Base-by-base conservation (phyloP, 1,140 invertebrate species). In the Cardiocondyla obscurior region DNA sequence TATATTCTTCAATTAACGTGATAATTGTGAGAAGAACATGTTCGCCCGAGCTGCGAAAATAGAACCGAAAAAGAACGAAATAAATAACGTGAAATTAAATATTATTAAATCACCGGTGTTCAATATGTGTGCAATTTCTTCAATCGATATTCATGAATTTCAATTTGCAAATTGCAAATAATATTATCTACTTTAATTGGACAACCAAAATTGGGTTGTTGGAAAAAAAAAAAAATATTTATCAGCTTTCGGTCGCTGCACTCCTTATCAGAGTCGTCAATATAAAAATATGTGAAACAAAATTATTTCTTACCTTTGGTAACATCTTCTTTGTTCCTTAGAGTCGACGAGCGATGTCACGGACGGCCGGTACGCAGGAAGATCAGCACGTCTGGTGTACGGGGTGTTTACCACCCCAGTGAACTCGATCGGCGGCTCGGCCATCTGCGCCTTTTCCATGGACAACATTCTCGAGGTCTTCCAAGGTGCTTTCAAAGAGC, bases 341-440 rank as follows among this genome's bases (percentile, higher is more conserved):
- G 98, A 95, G 95, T 96, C 97, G 28, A 97, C 96, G 49, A 97
- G 96, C 92, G 96, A 95, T 87, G 95, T 96, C 89, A 95, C 96
- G 76, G 95, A 96, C 93, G 97, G 97, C 16, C 92, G 96, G 92
- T 96, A 97, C 92, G 95, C 95, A 67, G 95, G 95, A 8, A 94
- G 96, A 46, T 95, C 95, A 3, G 94, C 95, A 22, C 95, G 97
- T 84, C 95, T 99, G 90, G 96, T 99, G 42, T 99, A 99, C 94
- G 98, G 97, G 10, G 97, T 99, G 2, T 99, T 99, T 93, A 99
- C 98, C 53, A 99, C 99, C 0, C 97, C 98, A 3, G 96, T 96
- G 46, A 99, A 99, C 93, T 98, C 98, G 53, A 98, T 99, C 90
- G 96, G 97, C 2, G 99, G 98, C 28, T 99, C 98, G 7, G 99